Conservation (phyloP, 2,113 vertebrate species). For the Setophaga kirtlandii region DNA sequence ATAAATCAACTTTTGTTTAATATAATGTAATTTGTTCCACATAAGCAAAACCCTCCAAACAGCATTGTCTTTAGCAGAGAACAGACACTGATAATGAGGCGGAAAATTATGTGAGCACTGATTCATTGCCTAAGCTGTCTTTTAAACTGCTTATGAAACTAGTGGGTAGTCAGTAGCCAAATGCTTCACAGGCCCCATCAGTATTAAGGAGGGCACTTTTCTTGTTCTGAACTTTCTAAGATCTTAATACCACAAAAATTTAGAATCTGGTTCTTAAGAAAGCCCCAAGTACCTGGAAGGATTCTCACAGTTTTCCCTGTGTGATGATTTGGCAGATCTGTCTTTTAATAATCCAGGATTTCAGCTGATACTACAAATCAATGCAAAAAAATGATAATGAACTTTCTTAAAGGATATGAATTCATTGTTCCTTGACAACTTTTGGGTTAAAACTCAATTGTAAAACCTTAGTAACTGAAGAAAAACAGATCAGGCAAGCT, state of each 20-base stretch:
- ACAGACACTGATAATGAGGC: constrained; percentile 7
- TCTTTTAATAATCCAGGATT: neutral
- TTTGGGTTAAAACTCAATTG: neutral
- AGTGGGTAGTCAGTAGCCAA: neutral
- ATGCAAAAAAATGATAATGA: neutral
- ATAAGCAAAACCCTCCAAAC: constrained; percentile 48
- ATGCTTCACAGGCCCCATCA: neutral
- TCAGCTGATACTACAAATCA: neutral
- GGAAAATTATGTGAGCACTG: constrained; percentile 5
- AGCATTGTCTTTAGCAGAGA: neutral
- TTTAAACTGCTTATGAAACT: neutral
- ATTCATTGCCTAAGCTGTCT: neutral
- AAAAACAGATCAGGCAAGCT: neutral
- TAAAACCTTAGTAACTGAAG: neutral
- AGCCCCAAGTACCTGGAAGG: neutral
- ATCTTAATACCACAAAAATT: neutral
- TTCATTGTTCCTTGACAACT: neutral
- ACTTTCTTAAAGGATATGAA: neutral
- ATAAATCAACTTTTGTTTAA: constrained; percentile 50
- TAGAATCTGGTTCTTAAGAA: neutral
- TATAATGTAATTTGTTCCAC: constrained; percentile 42
- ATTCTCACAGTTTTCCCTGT: neutral
- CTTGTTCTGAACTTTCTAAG: neutral
- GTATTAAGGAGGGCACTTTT: neutral
- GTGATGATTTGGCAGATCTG: neutral